These are phyloP conservation scores for Drosophila neocordata DNA, from an alignment of 1,140 invertebrate species.

Conservation along the genomic window DNA sequence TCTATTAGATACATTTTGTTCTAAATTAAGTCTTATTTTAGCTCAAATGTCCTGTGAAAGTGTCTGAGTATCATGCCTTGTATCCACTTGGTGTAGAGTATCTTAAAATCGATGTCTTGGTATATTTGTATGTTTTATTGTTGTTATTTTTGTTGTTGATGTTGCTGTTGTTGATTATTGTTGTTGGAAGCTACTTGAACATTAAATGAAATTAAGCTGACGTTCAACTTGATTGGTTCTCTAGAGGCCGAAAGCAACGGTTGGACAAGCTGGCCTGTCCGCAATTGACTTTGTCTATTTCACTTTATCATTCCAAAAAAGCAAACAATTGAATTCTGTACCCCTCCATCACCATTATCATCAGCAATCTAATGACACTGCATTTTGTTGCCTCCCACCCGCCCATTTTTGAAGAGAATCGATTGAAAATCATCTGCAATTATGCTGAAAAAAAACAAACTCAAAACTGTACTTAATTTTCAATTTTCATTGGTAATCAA, in stretches of 20 bases:
- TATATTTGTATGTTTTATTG: neutral
- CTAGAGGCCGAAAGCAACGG: slow-evolving; percentile 57
- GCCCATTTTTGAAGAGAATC: slow-evolving; percentile 16
- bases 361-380: slow-evolving; percentile 66
- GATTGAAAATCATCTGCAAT: slow-evolving; percentile 67
- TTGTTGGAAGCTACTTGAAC: slow-evolving; percentile 60
- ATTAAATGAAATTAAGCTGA: slow-evolving; percentile 76
- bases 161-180: slow-evolving; percentile 22
- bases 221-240: slow-evolving; percentile 74
- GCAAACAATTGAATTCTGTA: slow-evolving; percentile 39
- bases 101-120: neutral
- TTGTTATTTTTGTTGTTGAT: slow-evolving; percentile 19
- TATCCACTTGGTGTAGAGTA: neutral
- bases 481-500: slow-evolving; percentile 78
- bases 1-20: too few species aligned
- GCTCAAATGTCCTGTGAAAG: too few species aligned
- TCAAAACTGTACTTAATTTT: slow-evolving; percentile 78
- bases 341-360: neutral
- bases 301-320: slow-evolving; percentile 65
- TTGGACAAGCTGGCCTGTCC: slow-evolving; percentile 24
- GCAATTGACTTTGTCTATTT: slow-evolving; percentile 74
- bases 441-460: slow-evolving; percentile 76
- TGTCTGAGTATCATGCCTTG: too few species aligned
- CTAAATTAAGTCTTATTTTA: too few species aligned
- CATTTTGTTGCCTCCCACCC: slow-evolving; percentile 47